These are phyloP conservation scores for Steinernema carpocapsae DNA, from an alignment of 2,888 invertebrate species.

Conservation along the genomic window DNA sequence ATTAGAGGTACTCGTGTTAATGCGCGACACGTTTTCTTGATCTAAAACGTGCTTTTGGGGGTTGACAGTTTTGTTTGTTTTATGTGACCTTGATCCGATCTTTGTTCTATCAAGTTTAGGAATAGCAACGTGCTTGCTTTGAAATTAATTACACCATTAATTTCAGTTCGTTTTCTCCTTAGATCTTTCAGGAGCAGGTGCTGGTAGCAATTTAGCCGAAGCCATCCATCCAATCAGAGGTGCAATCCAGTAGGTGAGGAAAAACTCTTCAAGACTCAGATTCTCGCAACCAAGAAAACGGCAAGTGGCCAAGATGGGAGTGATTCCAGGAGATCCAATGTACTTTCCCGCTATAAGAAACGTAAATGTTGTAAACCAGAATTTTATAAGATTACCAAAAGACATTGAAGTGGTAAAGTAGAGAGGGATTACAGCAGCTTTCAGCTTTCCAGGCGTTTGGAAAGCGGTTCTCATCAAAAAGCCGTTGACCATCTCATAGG, in stretches of 20 bases:
- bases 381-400: not conserved
- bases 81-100: too few species aligned
- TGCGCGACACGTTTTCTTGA: too few species aligned
- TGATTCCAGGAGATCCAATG: constrained; percentile 5
- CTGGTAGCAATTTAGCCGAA: not conserved
- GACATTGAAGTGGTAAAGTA: not conserved
- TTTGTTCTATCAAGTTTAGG: too few species aligned
- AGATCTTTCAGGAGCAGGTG: not conserved
- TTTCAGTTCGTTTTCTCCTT: constrained; percentile 1
- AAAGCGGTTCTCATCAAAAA: constrained; percentile 6
- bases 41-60: too few species aligned
- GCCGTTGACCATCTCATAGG: constrained; percentile 6
- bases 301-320: not conserved
- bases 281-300: not conserved
- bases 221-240: not conserved
- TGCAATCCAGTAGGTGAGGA: constrained; percentile 1
- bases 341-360: constrained; percentile 6
- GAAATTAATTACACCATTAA: too few species aligned
- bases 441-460: not conserved
- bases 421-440: not conserved
- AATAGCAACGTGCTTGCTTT: too few species aligned
- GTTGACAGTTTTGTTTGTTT: too few species aligned
- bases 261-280: not conserved
- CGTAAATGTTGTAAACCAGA: too few species aligned
- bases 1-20: too few species aligned